Evolutionary conservation across 2,113 vertebrate genomes (phyloP).

Genomic region (Scalopus aquaticus): DNA sequence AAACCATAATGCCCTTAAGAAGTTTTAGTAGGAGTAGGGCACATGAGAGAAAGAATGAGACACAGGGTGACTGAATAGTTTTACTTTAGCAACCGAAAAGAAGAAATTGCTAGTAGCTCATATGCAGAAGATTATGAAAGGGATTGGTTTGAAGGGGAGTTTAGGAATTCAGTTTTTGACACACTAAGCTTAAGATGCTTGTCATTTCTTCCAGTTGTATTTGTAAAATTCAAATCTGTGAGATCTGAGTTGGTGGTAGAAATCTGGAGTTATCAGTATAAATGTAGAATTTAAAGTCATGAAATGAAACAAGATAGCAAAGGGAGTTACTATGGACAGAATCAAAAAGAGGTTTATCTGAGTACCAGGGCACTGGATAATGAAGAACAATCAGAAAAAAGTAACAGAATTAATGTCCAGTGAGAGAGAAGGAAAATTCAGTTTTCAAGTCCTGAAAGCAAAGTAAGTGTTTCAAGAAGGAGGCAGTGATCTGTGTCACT

Average conservation of each 20-base stretch:
- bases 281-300: not conserved
- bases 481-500: constrained; percentile 1
- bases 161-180: not conserved
- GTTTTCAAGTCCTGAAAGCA: not conserved
- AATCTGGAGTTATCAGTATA: not conserved
- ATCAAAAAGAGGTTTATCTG: not conserved
- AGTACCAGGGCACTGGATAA: not conserved
- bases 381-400: not conserved
- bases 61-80: not conserved
- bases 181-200: not conserved
- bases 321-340: not conserved
- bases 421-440: not conserved
- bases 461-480: constrained; percentile 4
- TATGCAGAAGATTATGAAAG: not conserved
- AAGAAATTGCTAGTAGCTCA: not conserved
- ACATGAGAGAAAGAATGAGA: not conserved
- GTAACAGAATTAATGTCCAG: not conserved
- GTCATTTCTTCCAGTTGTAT: not conserved
- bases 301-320: not conserved
- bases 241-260: not conserved
- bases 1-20: not conserved
- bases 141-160: not conserved
- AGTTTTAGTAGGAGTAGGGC: not conserved
- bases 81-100: not conserved
- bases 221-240: not conserved